Conservation (phyloP, 2,888 invertebrate genomes). For the Marronus borbonicus region DNA sequence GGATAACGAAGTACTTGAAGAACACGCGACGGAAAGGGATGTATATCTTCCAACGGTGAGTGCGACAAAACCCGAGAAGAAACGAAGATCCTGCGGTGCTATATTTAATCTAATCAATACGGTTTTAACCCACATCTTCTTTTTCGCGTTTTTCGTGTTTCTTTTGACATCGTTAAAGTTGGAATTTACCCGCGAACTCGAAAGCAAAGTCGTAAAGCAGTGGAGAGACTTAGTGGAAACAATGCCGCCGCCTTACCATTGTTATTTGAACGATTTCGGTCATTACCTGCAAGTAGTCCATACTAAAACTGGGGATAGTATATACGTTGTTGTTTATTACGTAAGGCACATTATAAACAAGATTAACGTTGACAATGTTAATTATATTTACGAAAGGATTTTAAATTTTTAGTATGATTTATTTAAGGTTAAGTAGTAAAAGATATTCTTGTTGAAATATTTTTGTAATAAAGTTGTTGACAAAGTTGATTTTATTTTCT, state of each 20-base stretch:
- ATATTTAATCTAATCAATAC: constrained; percentile 52
- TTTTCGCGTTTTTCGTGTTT: constrained; percentile 55
- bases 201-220: constrained; percentile 55
- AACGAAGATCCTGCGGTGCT: constrained; percentile 49
- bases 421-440: constrained; percentile 25
- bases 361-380: constrained; percentile 35
- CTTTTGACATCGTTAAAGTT: constrained; percentile 60
- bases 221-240: constrained; percentile 55
- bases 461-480: constrained; percentile 41
- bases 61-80: constrained; percentile 32
- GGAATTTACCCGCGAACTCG: constrained; percentile 56
- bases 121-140: constrained; percentile 49
- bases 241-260: constrained; percentile 57
- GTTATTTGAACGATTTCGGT: constrained; percentile 56
- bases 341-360: constrained; percentile 15
- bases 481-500: constrained; percentile 12
- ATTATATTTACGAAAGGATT: constrained; percentile 27
- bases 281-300: constrained; percentile 32
- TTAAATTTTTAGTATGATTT: constrained; percentile 38
- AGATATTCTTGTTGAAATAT: constrained; percentile 10
- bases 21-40: constrained; percentile 49
- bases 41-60: constrained; percentile 12
- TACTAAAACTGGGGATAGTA: constrained; percentile 42
- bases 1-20: constrained; percentile 25
- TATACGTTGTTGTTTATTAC: constrained; percentile 29